A percentile compares a stretch with the other conserved stretches of the same genome.
phyloP scores from a whole-genome alignment of 2,113 vertebrate genomes.

The Rattus norvegicus region GRCr8 NC_086019.1:234933501-234934000 shows the following conservation, averaged over 20 bases:
- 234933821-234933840: background rate
- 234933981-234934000: background rate
- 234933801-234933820: conserved; percentile 31
- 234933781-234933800: conserved; percentile 38
- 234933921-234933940: background rate
- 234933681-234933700: background rate
- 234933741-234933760: conserved; percentile 24
- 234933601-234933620: conserved; percentile 12
- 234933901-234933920: background rate
- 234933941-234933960: background rate
- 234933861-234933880: background rate
- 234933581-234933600: background rate
- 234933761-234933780: conserved; percentile 13
- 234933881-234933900: background rate
- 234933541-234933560: conserved; percentile 45
- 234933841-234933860: background rate
- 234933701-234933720: background rate
- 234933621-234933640: background rate
- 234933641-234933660: conserved; percentile 29
- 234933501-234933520: background rate
- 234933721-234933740: background rate
- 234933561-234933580: conserved; percentile 25
- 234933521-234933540: background rate
- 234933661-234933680: background rate
- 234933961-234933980: background rate